phyloP scores from a whole-genome alignment of 2,888 invertebrate genomes.

The Parnassius orleans region DNA sequence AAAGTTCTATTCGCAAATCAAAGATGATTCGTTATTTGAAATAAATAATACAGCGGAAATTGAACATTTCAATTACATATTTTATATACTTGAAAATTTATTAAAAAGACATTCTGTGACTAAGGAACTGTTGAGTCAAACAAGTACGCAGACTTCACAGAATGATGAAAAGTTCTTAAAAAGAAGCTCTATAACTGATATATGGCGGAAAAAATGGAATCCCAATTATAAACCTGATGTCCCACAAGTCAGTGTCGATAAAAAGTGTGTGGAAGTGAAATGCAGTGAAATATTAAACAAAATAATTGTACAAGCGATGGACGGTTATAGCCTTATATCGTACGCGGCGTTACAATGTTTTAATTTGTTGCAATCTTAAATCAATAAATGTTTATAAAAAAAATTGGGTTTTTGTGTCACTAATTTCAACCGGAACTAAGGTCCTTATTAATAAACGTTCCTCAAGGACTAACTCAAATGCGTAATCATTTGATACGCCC shows the following conservation, averaged over 20 bases:
- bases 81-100: slow-evolving; percentile 55
- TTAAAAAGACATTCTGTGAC: slow-evolving; percentile 45
- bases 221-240: slow-evolving; percentile 38
- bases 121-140: slow-evolving; percentile 35
- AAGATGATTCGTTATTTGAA: slow-evolving; percentile 43
- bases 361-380: slow-evolving; percentile 57
- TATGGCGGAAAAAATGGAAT: slow-evolving; percentile 69
- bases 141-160: slow-evolving; percentile 41
- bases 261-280: slow-evolving; percentile 43
- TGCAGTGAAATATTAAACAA: slow-evolving; percentile 59
- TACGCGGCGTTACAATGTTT: slow-evolving; percentile 65
- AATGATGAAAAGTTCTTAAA: slow-evolving; percentile 41
- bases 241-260: slow-evolving; percentile 40
- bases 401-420: not conserved
- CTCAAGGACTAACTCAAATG: no score
- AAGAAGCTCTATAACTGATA: slow-evolving; percentile 54
- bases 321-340: slow-evolving; percentile 58
- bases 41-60: slow-evolving; percentile 36
- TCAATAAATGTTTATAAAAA: slow-evolving; percentile 14
- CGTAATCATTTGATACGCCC: no score
- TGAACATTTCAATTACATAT: slow-evolving; percentile 59
- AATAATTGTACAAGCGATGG: slow-evolving; percentile 57
- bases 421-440: no score
- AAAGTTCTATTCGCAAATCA: slow-evolving; percentile 38
- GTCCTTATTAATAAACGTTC: no score